These are phyloP conservation scores for Drosophila arizonae DNA, from an alignment of 1,140 invertebrate genomes.

Conservation along the genomic window DNA sequence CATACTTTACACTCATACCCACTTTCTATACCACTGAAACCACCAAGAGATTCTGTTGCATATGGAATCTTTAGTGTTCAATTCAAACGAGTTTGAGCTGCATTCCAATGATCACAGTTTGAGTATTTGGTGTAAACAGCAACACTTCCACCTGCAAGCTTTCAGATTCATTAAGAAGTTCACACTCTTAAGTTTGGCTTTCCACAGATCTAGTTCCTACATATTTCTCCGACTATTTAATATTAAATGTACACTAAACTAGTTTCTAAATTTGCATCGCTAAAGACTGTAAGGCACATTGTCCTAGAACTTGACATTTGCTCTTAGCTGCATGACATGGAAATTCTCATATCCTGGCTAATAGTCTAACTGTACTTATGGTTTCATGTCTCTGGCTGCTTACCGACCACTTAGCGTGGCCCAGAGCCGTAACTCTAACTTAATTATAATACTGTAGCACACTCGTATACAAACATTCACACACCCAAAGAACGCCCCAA, in stretches of 20 bases:
- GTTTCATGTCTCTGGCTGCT: slow-evolving; percentile 1
- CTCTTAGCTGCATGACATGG: neutral
- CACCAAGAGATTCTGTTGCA: no score
- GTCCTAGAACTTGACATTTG: slow-evolving; percentile 1
- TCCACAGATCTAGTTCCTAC: no score
- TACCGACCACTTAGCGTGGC: slow-evolving; percentile 32
- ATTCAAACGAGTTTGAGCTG: no score
- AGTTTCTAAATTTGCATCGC: no score
- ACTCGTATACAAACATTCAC: slow-evolving; percentile 39
- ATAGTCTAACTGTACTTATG: slow-evolving; percentile 13
- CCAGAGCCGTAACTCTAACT: slow-evolving; percentile 26
- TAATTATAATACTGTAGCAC: slow-evolving; percentile 27
- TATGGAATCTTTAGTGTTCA: no score
- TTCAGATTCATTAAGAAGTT: no score
- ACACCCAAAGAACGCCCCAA: slow-evolving; percentile 36
- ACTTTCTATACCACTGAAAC: slow-evolving; percentile 30
- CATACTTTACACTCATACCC: slow-evolving; percentile 43
- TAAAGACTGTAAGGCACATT: no score
- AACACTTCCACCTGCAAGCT: no score
- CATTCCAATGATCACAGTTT: no score
- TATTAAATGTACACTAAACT: slow-evolving; percentile 24
- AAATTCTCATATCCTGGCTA: slow-evolving; percentile 27
- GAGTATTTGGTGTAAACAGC: no score
- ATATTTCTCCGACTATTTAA: slow-evolving; percentile 1
- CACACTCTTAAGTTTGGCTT: no score